Conservation (phyloP, 2,888 invertebrate genomes). For the Pterobdella sp. region DNA sequence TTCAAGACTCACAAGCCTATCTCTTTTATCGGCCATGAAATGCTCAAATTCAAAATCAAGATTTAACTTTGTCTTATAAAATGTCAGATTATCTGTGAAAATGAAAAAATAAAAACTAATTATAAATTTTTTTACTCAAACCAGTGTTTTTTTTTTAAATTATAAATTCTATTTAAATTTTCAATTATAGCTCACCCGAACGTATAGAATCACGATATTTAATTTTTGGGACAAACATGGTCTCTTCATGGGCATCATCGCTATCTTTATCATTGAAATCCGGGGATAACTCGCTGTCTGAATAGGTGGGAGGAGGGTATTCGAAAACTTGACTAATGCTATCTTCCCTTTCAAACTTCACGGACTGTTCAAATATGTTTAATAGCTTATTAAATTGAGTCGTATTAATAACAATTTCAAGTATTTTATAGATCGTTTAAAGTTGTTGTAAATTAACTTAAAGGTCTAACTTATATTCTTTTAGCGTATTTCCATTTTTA, state of each 20-base stretch:
- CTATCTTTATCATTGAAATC: not conserved
- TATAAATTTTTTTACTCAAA: no score
- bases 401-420: not conserved
- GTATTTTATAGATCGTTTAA: no score
- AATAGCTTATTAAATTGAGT: not conserved
- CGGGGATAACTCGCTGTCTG: not conserved
- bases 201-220: not conserved
- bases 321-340: constrained; percentile 16
- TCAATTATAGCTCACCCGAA: not conserved
- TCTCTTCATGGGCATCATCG: not conserved
- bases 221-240: not conserved
- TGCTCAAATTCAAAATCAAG: not conserved
- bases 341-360: constrained; percentile 7
- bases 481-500: no score
- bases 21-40: not conserved
- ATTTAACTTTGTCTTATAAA: not conserved
- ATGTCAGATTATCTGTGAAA: constrained; percentile 3
- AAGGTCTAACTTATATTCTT: no score
- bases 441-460: no score
- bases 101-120: not conserved
- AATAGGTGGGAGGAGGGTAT: constrained; percentile 14
- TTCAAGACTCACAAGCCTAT: not conserved
- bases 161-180: not conserved
- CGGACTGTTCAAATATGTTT: not conserved
- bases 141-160: not conserved